These are phyloP conservation scores for Ramazzottius varieornatus DNA, from an alignment of 2,888 invertebrate genomes.

Conservation along the genomic window DNA sequence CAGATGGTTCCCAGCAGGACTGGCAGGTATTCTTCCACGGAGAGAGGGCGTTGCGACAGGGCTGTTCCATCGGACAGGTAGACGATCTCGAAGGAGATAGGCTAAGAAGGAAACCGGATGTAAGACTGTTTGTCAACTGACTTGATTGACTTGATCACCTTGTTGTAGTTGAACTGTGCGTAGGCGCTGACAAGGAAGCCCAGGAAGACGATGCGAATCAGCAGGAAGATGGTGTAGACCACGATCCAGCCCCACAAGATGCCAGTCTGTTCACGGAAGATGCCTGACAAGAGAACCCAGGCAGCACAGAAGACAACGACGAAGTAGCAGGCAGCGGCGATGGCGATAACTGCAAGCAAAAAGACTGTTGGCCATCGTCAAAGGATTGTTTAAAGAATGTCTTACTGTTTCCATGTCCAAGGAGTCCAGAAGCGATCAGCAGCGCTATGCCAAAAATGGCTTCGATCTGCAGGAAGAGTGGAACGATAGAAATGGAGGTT, in stretches of 20 bases:
- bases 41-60: background rate
- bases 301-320: background rate
- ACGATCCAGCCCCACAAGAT: background rate
- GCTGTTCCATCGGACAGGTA: background rate
- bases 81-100: background rate
- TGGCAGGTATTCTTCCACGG: background rate
- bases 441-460: background rate
- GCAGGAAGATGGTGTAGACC: background rate
- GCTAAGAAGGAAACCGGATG: background rate
- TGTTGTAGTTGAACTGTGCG: background rate
- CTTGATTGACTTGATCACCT: too few relatives aligned
- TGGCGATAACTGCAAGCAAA: background rate
- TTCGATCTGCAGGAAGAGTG: background rate
- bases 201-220: background rate
- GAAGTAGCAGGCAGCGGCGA: slow-evolving; percentile 1
- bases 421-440: background rate
- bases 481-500: background rate
- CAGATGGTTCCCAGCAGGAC: background rate
- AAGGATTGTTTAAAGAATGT: too few relatives aligned
- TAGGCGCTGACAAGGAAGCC: background rate
- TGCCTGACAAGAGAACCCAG: background rate
- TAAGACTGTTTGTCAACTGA: too few relatives aligned
- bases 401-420: slow-evolving; percentile 1
- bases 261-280: background rate
- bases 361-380: background rate